Evolutionary conservation across 1,140 invertebrate species (phyloP).

Genomic region (Drosophila subpulchrella): DNA sequence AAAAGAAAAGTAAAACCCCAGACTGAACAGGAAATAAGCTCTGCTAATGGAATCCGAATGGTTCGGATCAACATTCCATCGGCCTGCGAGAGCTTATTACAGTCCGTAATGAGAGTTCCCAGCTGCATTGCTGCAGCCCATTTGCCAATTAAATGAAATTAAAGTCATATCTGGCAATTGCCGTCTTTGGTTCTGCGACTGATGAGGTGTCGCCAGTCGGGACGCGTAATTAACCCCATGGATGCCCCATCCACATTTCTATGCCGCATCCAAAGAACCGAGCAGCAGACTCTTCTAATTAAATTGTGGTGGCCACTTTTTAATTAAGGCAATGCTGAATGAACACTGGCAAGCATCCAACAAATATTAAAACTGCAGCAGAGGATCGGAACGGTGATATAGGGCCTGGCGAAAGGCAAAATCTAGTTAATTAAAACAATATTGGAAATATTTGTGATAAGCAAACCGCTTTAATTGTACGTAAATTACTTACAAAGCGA

Average conservation of each 20-base stretch:
- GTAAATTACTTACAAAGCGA: background rate
- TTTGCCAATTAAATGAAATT: conserved; percentile 64
- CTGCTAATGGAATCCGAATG: conserved; percentile 47
- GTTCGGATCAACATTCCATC: conserved; percentile 34
- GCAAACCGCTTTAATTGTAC: background rate
- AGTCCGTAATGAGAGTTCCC: conserved; percentile 37
- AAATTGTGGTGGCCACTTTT: conserved; percentile 53
- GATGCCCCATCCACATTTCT: conserved; percentile 7
- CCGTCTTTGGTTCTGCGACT: conserved; percentile 7
- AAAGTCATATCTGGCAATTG: conserved; percentile 48
- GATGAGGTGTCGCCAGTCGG: conserved; percentile 64
- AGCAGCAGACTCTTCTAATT: conserved; percentile 56
- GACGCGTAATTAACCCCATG: conserved; percentile 50
- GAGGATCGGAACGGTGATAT: background rate
- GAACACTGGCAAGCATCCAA: conserved; percentile 47
- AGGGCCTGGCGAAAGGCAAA: conserved; percentile 7
- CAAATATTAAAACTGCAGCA: background rate
- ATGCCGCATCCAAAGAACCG: conserved; percentile 12
- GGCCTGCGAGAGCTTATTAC: conserved; percentile 20
- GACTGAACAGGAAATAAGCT: conserved; percentile 56
- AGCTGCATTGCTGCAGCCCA: conserved; percentile 39
- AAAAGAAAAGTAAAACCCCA: conserved; percentile 10
- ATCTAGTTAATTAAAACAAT: conserved; percentile 16
- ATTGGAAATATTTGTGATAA: background rate
- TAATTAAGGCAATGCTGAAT: conserved; percentile 42